Percentiles rank a stretch among this genome's conserved stretches.
phyloP scores from a whole-genome alignment of 2,797 vertebrate species.

The Choloepus didactylus region DNA sequence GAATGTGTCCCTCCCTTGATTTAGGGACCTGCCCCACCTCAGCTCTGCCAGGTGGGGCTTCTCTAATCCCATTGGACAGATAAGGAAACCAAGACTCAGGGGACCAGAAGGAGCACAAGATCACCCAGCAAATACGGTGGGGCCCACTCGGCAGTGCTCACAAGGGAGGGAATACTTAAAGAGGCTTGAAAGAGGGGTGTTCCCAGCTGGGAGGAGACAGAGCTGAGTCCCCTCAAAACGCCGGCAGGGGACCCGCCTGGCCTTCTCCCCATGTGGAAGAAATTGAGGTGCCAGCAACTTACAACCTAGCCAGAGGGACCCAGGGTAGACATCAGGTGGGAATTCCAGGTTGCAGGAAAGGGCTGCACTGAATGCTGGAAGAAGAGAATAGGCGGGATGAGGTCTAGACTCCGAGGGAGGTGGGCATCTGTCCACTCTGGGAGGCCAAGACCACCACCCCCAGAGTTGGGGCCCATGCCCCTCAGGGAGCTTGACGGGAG shows the following conservation, averaged over 20 bases:
- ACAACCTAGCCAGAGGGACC: neutral
- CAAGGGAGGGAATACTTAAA: neutral
- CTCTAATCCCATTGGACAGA: neutral
- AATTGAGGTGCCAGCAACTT: neutral
- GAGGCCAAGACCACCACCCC: neutral
- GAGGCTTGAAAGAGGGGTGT: neutral
- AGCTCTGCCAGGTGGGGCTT: neutral
- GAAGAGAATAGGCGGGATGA: neutral
- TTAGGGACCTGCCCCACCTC: too few relatives aligned
- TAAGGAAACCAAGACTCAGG: constrained; percentile 26
- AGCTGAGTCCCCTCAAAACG: neutral
- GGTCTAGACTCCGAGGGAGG: neutral
- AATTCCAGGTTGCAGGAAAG: neutral
- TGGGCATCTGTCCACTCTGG: too few relatives aligned
- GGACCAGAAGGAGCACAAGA: neutral
- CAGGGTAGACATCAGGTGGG: neutral
- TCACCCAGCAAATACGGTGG: neutral
- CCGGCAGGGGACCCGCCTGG: neutral
- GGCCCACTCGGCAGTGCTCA: neutral
- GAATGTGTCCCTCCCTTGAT: neutral
- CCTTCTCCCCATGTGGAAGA: neutral
- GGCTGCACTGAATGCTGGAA: neutral
- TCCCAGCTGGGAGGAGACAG: fast-evolving
- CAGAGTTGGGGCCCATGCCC: fast-evolving
- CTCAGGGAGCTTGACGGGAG: neutral